Evolutionary conservation across 2,113 vertebrate species (phyloP), one percentile per base, ranked within the genome.

Genomic region (Montifringilla adamsi): DNA sequence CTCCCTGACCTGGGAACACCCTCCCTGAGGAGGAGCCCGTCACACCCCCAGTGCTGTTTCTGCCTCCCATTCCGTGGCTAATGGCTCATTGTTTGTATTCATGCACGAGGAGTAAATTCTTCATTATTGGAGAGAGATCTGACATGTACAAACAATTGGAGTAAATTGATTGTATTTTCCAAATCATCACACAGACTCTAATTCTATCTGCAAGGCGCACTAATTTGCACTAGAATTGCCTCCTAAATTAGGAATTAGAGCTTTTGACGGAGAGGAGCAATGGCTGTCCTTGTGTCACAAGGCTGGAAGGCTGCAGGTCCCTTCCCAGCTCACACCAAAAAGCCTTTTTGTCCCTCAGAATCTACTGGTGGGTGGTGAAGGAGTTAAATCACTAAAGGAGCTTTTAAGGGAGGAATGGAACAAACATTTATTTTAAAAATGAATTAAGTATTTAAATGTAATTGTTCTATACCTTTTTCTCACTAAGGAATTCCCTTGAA

Each of bases 131-230:
- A 86, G 94, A 68, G 84, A 87, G 95, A 96, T 95, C 92, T 96
- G 97, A 96, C 97, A 95, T 92, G 91, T 80, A 81, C 96, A 95
- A 97, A 97, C 96, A 97, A 97, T 96, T 95, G 95, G 80, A 94
- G 94, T 93, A 98, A 98, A 98, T 96, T 97, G 97, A 98, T 97
- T 97, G 96, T 97, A 94, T 98, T 98, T 98, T 98, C 97, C 96
- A 98, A 97, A 97, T 96, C 97, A 96, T 97, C 78, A 77, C 97
- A 68, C 97, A 96, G 95, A 41, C 96, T 97, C 96, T 98, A 98
- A 98, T 97, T 98, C 97, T 86, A 97, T 97, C 97, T 97, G 85
- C 69, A 63, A 97, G 97, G 93, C 79, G 58, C n/a, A 52, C 96
- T 96, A 97, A 98, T 97, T 97, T 97, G 95, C 95, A 95, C 59